Conservation (phyloP, 2,888 invertebrate species). For the Tinea semifulvella region DNA sequence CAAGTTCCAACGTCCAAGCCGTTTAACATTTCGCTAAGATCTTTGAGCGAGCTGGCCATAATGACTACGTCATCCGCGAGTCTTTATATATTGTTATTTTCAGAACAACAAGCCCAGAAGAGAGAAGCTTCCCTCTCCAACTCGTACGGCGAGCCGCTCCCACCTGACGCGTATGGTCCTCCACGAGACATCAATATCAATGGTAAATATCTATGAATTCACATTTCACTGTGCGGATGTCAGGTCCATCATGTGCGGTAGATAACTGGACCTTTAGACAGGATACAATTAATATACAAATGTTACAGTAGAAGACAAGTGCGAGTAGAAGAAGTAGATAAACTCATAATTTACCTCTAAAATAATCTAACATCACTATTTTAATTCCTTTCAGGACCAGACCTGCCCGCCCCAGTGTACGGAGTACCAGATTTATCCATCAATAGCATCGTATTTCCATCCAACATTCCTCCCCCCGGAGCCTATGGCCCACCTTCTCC, state of each 20-base stretch:
- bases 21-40: too few species aligned
- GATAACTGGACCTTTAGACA: too few species aligned
- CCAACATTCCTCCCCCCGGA: slow-evolving; percentile 37
- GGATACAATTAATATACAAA: too few species aligned
- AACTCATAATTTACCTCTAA: not conserved
- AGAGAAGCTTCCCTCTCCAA: slow-evolving; percentile 51
- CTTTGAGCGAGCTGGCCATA: too few species aligned
- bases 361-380: too few species aligned
- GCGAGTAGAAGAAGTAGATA: too few species aligned
- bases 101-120: slow-evolving; percentile 37
- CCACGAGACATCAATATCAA: slow-evolving; percentile 39
- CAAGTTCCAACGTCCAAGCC: too few species aligned
- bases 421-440: slow-evolving; percentile 62
- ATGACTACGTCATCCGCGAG: too few species aligned
- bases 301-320: too few species aligned
- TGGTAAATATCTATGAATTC: slow-evolving; percentile 28
- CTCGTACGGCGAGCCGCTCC: slow-evolving; percentile 64
- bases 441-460: slow-evolving; percentile 29
- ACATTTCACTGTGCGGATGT: too few species aligned
- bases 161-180: slow-evolving; percentile 62
- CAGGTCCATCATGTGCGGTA: too few species aligned
- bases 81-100: too few species aligned
- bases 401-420: slow-evolving; percentile 64
- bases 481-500: slow-evolving; percentile 63
- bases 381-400: slow-evolving; percentile 40